These are phyloP conservation scores for Eupithecia dodoneata DNA, from an alignment of 2,888 invertebrate species.

Conservation along the genomic window DNA sequence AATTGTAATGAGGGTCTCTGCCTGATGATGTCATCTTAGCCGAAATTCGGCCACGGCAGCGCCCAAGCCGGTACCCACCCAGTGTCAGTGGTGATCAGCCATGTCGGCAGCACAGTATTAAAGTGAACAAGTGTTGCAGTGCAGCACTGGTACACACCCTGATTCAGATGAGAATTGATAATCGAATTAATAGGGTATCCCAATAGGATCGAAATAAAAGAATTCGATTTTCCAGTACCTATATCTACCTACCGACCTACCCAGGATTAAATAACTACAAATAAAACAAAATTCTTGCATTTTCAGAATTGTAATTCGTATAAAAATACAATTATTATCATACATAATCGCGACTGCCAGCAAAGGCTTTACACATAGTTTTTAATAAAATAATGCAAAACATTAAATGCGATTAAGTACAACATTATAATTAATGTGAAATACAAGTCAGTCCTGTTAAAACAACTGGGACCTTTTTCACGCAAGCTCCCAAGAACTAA, in stretches of 20 bases:
- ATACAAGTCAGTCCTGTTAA: conserved; percentile 66
- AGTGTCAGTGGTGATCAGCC: too few relatives aligned
- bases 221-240: too few relatives aligned
- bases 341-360: conserved; percentile 76
- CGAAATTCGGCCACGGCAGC: too few relatives aligned
- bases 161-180: background rate
- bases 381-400: conserved; percentile 67
- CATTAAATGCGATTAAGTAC: conserved; percentile 75
- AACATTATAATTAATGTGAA: conserved; percentile 60
- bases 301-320: conserved; percentile 76
- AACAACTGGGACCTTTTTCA: conserved; percentile 19
- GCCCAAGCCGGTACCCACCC: too few relatives aligned
- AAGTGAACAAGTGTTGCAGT: too few relatives aligned
- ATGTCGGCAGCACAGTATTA: too few relatives aligned
- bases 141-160: background rate
- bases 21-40: too few relatives aligned
- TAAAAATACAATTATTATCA: conserved; percentile 81
- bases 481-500: background rate
- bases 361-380: conserved; percentile 65
- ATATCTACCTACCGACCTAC: background rate
- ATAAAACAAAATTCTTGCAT: conserved; percentile 53
- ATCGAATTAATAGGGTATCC: background rate
- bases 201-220: background rate
- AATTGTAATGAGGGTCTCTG: too few relatives aligned
- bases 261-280: conserved; percentile 34